Evolutionary conservation across 2,888 invertebrate species (phyloP).

Genomic region (Morpho achilles): DNA sequence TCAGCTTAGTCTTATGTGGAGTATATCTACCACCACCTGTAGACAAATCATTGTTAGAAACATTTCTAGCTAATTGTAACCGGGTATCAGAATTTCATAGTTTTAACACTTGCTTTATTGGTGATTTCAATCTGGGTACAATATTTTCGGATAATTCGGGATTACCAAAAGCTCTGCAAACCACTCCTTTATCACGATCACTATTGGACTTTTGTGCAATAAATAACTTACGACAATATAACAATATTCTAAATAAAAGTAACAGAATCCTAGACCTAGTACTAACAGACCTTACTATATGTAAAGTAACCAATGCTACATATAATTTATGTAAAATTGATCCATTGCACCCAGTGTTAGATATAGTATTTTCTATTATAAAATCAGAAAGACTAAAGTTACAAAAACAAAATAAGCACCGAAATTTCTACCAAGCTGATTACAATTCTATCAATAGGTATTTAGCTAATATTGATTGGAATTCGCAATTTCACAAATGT

Average conservation of each 20-base stretch:
- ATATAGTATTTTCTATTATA: not conserved
- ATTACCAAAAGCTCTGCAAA: not conserved
- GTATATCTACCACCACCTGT: slow-evolving; percentile 7
- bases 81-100: not conserved
- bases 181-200: not conserved
- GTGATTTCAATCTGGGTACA: slow-evolving; percentile 8
- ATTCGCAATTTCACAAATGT: not conserved
- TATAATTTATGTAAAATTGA: not conserved
- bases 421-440: not conserved
- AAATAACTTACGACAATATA: slow-evolving; percentile 7
- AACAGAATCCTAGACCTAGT: not conserved
- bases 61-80: not conserved
- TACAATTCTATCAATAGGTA: not conserved
- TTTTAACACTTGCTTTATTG: not conserved
- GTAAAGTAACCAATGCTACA: not conserved
- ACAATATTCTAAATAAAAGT: not conserved
- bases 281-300: not conserved
- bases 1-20: not conserved
- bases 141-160: too few relatives aligned
- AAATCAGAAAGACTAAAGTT: not conserved
- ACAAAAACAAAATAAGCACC: not conserved
- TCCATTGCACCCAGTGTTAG: not conserved
- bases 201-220: slow-evolving; percentile 7
- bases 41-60: not conserved
- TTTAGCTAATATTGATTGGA: slow-evolving; percentile 1